Base-by-base conservation (phyloP, 2,113 vertebrate genomes). In the Carassius carassius region DNA sequence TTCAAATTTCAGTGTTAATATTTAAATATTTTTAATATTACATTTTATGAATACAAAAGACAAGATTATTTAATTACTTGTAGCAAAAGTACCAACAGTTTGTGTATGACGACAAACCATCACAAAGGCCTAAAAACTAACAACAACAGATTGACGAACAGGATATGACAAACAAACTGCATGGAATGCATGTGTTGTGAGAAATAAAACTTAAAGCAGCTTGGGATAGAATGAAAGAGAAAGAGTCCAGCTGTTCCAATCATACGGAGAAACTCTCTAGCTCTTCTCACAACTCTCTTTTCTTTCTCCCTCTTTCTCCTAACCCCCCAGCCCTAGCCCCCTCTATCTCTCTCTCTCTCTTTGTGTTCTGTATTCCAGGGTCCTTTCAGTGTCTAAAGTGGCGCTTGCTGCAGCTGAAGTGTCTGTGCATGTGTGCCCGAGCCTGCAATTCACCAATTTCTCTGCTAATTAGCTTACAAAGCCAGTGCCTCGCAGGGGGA, bases 391-490 rank as follows among this genome's bases (percentile, higher is more conserved):
- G 88, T 88, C 90, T 94, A 92, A 93, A 95, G 94, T 94, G 94
- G 92, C 89, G 93, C 92, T 94, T 92, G 92, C 92, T 91, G 92
- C 88, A 83, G 91, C 90, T 95, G 91, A 94, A 95, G 94, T 94
- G 93, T 94, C 93, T 93, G 88, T 90, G 91, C 91, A 90, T 90
- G 90, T 93, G 94, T 94, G 93, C 91, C 92, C 62, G 90, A 94
- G 93, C 93, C 93, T 92, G 93, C 94, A 95, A 95, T 94, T 95
- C 94, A 94, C 94, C 94, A 94, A 95, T 94, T 95, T 95, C 93
- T 93, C 92, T 89, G 92, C 93, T 94, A 95, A 95, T 95, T 95
- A 95, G 93, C 92, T 91, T 90, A 94, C 93, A 94, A 94, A 94
- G 93, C 92, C 91, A 37, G 86, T 49, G 84, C 90, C 90, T 89